Conservation (phyloP, 2,888 invertebrate species). For the Phyllotreta cruciferae region DNA sequence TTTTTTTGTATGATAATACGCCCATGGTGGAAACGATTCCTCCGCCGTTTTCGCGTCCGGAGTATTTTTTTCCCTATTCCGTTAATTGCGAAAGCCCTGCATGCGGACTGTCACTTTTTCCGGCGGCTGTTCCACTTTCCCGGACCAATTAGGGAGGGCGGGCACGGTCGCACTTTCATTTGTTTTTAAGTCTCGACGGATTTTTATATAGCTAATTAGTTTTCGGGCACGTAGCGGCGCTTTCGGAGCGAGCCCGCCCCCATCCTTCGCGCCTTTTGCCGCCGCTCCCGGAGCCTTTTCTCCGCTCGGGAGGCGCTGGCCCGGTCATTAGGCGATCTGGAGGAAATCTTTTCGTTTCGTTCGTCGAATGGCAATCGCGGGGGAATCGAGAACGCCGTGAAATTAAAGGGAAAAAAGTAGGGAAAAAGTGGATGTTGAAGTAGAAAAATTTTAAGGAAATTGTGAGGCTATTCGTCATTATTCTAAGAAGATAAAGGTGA, state of each 20-base stretch:
- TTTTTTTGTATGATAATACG: too few species aligned
- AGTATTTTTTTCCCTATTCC: slow-evolving; percentile 1
- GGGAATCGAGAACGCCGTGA: too few species aligned
- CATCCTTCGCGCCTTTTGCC: slow-evolving; percentile 31
- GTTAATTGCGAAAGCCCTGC: slow-evolving; percentile 57
- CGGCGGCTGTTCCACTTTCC: slow-evolving; percentile 41
- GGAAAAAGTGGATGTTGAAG: too few species aligned
- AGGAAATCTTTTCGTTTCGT: too few species aligned
- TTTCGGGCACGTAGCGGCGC: slow-evolving; percentile 56
- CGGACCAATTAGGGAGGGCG: slow-evolving; percentile 37
- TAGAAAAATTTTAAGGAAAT: too few species aligned
- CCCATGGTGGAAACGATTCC: too few species aligned
- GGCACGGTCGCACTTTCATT: slow-evolving; percentile 56
- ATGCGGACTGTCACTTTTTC: slow-evolving; percentile 58
- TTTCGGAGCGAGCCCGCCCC: slow-evolving; percentile 41
- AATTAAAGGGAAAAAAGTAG: too few species aligned
- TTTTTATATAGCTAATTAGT: slow-evolving; percentile 63
- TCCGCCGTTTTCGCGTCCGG: slow-evolving; percentile 2
- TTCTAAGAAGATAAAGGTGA: too few species aligned
- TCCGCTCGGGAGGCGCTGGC: not conserved
- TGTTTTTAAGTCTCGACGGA: slow-evolving; percentile 59
- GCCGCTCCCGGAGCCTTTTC: not conserved
- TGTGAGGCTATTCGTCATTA: too few species aligned
- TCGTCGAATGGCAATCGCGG: too few species aligned
- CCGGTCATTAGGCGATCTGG: too few species aligned